Percentiles rank a stretch among this genome's conserved stretches.
Evolutionary conservation across 2,888 invertebrate species (phyloP).

Genomic region (Hoplodrina ambigua): DNA sequence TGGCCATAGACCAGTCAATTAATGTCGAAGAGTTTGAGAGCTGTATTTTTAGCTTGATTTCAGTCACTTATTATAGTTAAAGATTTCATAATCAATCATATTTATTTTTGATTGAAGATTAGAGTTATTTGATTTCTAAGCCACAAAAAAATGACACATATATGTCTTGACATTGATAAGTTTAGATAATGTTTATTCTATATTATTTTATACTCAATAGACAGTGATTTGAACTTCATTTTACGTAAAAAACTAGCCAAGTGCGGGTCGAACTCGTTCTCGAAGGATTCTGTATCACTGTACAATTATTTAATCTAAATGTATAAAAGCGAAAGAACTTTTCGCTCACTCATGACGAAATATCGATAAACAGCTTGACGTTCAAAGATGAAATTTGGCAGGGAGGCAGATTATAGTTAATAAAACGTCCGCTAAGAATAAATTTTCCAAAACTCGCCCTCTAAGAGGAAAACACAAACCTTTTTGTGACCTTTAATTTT

Average conservation of each 20-base stretch:
- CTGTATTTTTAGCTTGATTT: slow-evolving; percentile 29
- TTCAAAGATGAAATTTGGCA: too few relatives aligned
- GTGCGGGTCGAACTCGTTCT: too few relatives aligned
- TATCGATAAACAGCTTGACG: too few relatives aligned
- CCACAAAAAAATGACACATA: not conserved
- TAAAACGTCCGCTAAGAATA: too few relatives aligned
- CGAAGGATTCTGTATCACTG: too few relatives aligned
- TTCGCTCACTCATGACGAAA: too few relatives aligned
- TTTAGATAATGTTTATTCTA: slow-evolving; percentile 2
- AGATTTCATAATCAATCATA: slow-evolving; percentile 2
- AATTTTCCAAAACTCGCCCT: too few relatives aligned
- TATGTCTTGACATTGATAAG: slow-evolving; percentile 3
- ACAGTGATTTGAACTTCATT: not conserved
- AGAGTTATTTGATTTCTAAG: slow-evolving; percentile 2
- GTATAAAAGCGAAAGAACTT: too few relatives aligned
- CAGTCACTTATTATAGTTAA: slow-evolving; percentile 2
- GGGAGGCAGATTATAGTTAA: too few relatives aligned
- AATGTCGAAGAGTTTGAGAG: slow-evolving; percentile 6
- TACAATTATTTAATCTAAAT: too few relatives aligned
- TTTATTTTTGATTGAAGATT: slow-evolving; percentile 21
- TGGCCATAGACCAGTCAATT: slow-evolving; percentile 36
- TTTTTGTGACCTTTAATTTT: too few relatives aligned
- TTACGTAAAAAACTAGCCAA: not conserved
- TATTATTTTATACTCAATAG: not conserved
- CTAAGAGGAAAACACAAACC: too few relatives aligned